These are phyloP conservation scores for Atrichornis clamosus DNA, from an alignment of 2,113 vertebrate species.

Conservation along the genomic window DNA sequence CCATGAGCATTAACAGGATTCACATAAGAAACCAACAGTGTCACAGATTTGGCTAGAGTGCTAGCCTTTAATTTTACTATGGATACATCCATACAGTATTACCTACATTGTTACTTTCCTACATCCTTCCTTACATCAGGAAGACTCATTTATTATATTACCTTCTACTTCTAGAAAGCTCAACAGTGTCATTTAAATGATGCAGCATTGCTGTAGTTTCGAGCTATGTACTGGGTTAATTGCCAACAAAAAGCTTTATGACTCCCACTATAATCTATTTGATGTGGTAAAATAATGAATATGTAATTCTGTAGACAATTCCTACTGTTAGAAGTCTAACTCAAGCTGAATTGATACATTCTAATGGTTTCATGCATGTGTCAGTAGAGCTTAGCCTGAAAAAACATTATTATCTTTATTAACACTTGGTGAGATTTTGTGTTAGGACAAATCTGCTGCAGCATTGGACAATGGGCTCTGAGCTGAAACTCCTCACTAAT, in stretches of 20 bases:
- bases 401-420: neutral
- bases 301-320: neutral
- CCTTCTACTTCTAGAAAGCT: neutral
- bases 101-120: neutral
- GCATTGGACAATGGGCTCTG: neutral
- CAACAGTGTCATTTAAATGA: neutral
- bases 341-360: neutral
- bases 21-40: neutral
- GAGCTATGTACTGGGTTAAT: neutral
- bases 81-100: neutral
- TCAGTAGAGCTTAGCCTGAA: neutral
- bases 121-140: neutral
- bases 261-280: neutral
- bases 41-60: neutral
- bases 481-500: neutral
- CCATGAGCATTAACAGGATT: neutral
- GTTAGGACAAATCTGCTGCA: neutral
- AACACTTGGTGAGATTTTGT: neutral
- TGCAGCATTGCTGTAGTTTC: neutral
- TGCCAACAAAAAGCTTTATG: neutral
- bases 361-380: neutral
- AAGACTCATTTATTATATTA: neutral
- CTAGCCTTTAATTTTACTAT: neutral
- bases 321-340: neutral
- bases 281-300: conserved; percentile 7